Percentiles rank a stretch among this genome's conserved stretches.
Conservation (phyloP, 2,113 vertebrate genomes). For the Oncorhynchus tshawytscha region DNA sequence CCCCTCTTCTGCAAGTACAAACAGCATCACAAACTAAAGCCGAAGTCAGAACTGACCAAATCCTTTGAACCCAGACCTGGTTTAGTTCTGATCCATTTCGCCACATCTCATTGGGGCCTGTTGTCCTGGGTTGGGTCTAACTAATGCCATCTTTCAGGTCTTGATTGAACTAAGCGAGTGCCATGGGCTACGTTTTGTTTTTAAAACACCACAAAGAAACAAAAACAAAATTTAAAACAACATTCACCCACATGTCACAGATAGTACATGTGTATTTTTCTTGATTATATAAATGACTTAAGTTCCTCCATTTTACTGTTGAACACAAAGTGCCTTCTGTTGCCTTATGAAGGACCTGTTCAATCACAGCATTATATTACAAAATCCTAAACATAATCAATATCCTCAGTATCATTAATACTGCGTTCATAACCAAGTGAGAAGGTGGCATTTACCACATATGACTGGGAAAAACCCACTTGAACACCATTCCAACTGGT, state of each 20-base stretch:
- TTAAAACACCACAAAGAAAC: slow-evolving; percentile 13
- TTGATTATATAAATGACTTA: slow-evolving; percentile 11
- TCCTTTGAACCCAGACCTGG: neutral
- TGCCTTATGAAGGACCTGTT: neutral
- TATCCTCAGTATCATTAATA: neutral
- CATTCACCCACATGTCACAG: slow-evolving; percentile 3
- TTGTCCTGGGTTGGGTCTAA: too few species aligned
- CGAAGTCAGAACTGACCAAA: slow-evolving; percentile 1
- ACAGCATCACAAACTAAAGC: slow-evolving; percentile 12
- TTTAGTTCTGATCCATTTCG: neutral
- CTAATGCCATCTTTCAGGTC: too few species aligned
- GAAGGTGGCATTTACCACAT: too few species aligned
- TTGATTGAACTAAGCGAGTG: neutral
- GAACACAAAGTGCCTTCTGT: neutral
- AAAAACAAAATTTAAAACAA: neutral
- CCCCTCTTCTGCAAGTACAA: slow-evolving; percentile 6
- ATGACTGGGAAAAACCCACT: too few species aligned
- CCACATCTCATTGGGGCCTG: neutral
- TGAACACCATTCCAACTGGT: too few species aligned
- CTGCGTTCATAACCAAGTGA: neutral
- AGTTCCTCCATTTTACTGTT: neutral
- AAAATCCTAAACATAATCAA: neutral
- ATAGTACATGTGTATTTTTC: neutral
- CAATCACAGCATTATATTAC: slow-evolving; percentile 3
- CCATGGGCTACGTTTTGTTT: neutral